These are phyloP conservation scores for Physocephala rufipes DNA, from an alignment of 2,888 invertebrate species.

Conservation along the genomic window DNA sequence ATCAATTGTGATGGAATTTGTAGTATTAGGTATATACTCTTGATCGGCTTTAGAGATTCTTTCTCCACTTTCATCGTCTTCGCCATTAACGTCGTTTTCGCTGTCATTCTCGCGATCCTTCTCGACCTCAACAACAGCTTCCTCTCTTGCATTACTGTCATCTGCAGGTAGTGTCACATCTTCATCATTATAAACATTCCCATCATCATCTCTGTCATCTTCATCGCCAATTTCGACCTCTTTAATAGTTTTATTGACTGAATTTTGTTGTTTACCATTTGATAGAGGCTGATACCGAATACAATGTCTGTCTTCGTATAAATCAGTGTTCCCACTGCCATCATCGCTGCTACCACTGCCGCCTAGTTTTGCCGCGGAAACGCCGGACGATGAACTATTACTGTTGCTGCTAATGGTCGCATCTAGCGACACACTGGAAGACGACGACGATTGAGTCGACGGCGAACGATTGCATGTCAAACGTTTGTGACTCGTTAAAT, in stretches of 20 bases:
- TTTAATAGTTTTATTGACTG: slow-evolving; percentile 57
- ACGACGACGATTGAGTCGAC: slow-evolving; percentile 47
- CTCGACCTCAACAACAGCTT: slow-evolving; percentile 48
- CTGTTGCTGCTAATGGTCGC: slow-evolving; percentile 36
- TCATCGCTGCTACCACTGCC: slow-evolving; percentile 36
- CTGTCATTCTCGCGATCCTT: slow-evolving; percentile 43
- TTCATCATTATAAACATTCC: slow-evolving; percentile 50
- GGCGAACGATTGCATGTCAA: slow-evolving; percentile 41
- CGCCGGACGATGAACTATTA: slow-evolving; percentile 23
- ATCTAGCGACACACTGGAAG: slow-evolving; percentile 57
- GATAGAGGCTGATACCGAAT: slow-evolving; percentile 39
- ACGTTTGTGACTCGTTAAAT: slow-evolving; percentile 40
- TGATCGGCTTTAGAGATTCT: slow-evolving; percentile 7
- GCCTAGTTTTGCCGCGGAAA: slow-evolving; percentile 23
- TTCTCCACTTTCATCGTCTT: slow-evolving; percentile 41
- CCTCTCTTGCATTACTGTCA: slow-evolving; percentile 59
- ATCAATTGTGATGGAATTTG: slow-evolving; percentile 31
- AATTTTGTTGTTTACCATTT: not conserved
- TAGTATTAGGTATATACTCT: slow-evolving; percentile 35
- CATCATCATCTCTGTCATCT: slow-evolving; percentile 41
- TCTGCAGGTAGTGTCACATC: slow-evolving; percentile 47
- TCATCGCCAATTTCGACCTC: slow-evolving; percentile 56
- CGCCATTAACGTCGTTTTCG: slow-evolving; percentile 42
- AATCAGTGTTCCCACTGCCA: not conserved
- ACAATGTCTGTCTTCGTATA: slow-evolving; percentile 38